Evolutionary conservation across 2,113 vertebrate genomes (phyloP), one percentile per base, ranked within the genome.

Genomic region (Grantiella picta): DNA sequence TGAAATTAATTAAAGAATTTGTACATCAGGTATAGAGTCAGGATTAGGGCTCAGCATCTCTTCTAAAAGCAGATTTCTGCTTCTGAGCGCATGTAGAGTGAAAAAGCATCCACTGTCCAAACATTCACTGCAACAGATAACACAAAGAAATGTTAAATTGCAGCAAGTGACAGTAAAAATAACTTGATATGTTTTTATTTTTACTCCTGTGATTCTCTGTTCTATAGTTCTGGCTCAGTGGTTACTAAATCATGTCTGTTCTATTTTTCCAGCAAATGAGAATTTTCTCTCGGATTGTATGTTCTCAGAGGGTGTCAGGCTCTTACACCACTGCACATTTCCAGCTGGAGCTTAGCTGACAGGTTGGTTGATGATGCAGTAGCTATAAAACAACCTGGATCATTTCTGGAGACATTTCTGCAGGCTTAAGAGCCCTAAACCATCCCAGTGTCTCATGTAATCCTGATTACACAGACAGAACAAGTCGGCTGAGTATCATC

Each of bases 361-460:
- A 95, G 85, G 89, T 90, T 86, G 87, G 93, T 94, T 95, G 96
- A 89, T 92, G 86, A 92, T 80, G 80, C 60, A 68, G 53, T 60
- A 53, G 64, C 82, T 83, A 53, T 81, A 90, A 93, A 96, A 86
- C 85, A 94, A 88, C 82, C 57, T 68, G 59, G 90, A 81, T 96
- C 95, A 64, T 47, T 96, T 60, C 82, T 63, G 76, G 56, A 90
- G 93, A 96, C 64, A 44, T 60, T 84, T 96, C 69, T 75, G 82
- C 69, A 68, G 76, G 47, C 52, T 92, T 60, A 88, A 63, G 92
- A 94, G 87, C 75, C 73, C 72, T 81, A 90, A 94, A 94, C 56
- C 52, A 77, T 42, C 76, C 53, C 1, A 5, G 52, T 75, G 76
- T 71, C 93, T 90, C 88, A n/a, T 36, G 85, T 73, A 90, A 92